phyloP scores from a whole-genome alignment of 2,888 invertebrate species.

The Cheilosia soror region DNA sequence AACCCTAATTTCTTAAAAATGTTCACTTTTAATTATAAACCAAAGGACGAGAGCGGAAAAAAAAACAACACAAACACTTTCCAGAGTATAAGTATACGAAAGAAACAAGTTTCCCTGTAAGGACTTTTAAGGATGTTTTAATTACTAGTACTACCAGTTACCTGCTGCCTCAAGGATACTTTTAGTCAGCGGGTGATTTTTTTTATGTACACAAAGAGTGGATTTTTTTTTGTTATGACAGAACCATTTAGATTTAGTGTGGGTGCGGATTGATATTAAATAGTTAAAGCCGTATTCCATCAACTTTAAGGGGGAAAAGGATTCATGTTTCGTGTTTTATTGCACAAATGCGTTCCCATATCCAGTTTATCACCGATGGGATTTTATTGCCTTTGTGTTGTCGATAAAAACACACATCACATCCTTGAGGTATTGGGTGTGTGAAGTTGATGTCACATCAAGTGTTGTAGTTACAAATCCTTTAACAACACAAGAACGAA shows the following conservation, averaged over 20 bases:
- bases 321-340: conserved; percentile 48
- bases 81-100: conserved; percentile 24
- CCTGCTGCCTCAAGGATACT: conserved; percentile 70
- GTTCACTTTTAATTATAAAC: conserved; percentile 74
- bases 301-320: conserved; percentile 50
- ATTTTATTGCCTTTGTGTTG: conserved; percentile 59
- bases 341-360: conserved; percentile 42
- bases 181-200: conserved; percentile 61
- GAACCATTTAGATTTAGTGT: conserved; percentile 7
- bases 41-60: conserved; percentile 53
- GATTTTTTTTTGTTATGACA: conserved; percentile 2
- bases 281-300: conserved; percentile 8
- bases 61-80: conserved; percentile 56
- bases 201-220: background rate
- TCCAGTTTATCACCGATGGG: conserved; percentile 59
- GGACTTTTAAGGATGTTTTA: conserved; percentile 75
- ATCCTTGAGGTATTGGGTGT: conserved; percentile 19
- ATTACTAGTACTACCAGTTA: conserved; percentile 71
- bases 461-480: conserved; percentile 72
- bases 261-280: conserved; percentile 43
- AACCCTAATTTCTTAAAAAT: conserved; percentile 76
- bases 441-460: conserved; percentile 62
- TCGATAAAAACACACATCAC: conserved; percentile 57
- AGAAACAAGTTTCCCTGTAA: conserved; percentile 67
- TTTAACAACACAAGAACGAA: conserved; percentile 77